Conservation (phyloP, 2,797 vertebrate genomes). For the Helicolenus hilgendorfi region DNA sequence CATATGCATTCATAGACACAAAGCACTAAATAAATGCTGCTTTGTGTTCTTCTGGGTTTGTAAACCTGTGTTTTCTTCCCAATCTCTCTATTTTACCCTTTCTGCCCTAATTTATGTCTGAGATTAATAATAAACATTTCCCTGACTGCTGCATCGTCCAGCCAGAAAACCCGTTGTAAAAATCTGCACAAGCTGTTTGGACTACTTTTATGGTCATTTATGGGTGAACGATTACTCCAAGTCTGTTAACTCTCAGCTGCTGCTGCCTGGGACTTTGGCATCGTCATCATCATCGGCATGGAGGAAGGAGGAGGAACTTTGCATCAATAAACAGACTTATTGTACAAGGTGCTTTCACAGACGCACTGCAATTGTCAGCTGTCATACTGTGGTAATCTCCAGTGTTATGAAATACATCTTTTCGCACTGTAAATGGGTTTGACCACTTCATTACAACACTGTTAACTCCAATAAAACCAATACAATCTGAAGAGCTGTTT, state of each 20-base stretch:
- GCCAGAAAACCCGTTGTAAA: not conserved
- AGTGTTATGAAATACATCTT: conserved; percentile 1
- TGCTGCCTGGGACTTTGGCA: not conserved
- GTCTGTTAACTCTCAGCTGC: conserved; percentile 11
- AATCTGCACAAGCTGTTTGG: not conserved
- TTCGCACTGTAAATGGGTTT: not conserved
- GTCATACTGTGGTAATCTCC: not conserved
- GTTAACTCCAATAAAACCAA: not conserved
- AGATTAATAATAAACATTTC: conserved; percentile 31
- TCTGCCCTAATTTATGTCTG: not conserved
- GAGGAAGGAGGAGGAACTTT: not conserved
- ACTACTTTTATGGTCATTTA: conserved; percentile 4
- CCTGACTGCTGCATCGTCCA: not conserved
- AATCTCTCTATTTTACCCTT: not conserved
- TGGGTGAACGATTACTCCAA: not conserved
- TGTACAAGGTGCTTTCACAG: not conserved
- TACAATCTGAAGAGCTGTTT: not conserved
- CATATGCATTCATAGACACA: not conserved
- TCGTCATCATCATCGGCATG: not conserved
- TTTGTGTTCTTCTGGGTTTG: not conserved
- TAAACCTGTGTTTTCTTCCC: not conserved
- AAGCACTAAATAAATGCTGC: not conserved
- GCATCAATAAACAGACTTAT: conserved; percentile 1
- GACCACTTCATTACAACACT: conserved; percentile 9
- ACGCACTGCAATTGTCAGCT: not conserved